Percentiles rank a stretch among this genome's conserved stretches.
Evolutionary conservation across 2,888 invertebrate genomes (phyloP).

Genomic region (Ophraella communa): DNA sequence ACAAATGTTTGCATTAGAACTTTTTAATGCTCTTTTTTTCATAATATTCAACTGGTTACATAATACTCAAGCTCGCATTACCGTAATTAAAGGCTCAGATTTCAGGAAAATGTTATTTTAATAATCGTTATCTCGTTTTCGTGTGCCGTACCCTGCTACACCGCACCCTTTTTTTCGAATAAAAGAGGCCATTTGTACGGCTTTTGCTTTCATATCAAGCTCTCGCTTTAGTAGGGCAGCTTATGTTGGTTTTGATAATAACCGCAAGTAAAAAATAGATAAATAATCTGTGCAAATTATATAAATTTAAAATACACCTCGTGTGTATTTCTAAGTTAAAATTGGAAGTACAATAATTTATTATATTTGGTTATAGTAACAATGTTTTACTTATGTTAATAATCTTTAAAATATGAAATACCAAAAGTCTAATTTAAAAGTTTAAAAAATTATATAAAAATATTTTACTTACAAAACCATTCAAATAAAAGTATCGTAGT

Average conservation of each 20-base stretch:
- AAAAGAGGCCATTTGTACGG: conserved; percentile 36
- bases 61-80: conserved; percentile 30
- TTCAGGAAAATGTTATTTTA: conserved; percentile 35
- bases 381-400: no score
- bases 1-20: conserved; percentile 17
- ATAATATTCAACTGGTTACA: conserved; percentile 28
- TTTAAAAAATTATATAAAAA: no score
- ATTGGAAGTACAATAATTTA: no score
- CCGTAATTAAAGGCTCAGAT: conserved; percentile 34
- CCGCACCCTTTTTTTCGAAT: conserved; percentile 31
- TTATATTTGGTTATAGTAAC: no score
- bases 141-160: conserved; percentile 31
- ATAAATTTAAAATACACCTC: no score
- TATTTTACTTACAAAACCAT: no score
- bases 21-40: conserved; percentile 18
- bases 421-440: no score
- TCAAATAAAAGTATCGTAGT: no score
- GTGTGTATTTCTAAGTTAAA: no score
- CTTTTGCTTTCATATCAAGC: conserved; percentile 25
- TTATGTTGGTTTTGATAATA: background rate
- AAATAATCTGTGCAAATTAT: no score
- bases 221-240: background rate
- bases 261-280: no score
- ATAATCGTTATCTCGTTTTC: conserved; percentile 36
- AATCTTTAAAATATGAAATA: no score